Evolutionary conservation across 2,888 invertebrate genomes (phyloP), one percentile per base, ranked within the genome.

Genomic region (Microplitis manilae): DNA sequence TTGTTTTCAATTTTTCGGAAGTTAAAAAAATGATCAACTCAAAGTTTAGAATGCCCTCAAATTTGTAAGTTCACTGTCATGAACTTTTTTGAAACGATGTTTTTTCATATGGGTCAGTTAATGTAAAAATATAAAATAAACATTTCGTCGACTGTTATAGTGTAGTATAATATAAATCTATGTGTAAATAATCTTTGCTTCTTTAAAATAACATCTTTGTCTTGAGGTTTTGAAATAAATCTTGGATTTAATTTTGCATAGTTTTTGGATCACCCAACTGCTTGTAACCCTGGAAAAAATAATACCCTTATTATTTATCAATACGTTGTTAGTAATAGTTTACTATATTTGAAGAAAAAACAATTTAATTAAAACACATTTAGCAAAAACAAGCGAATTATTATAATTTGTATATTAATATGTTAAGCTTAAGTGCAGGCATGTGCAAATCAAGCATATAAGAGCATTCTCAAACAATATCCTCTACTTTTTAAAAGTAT

Each of bases 251-350:
- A 60, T 71, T 76, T 61, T 75, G 81, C 20, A 50, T 72, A 20
- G 69, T 82, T 80, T 86, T 84, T 15, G 88, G 82, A 81, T 86
- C 85, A 74, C 80, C 84, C 59, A 89, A 83, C 77, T 86, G 87
- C 76, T 68, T 68, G 60, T 75, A 75, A 15, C 73, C 73, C 73
- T 73, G 9, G 13, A 73, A 73, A 65, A 30, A 73, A n/a, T 61
- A 30, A 15, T 17, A 20, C 15, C 7, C 30, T 6, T 61, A 68
- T n/a, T 40, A 15, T 2, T 15, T 59, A 30, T 20, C 38, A 59
- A 30, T 73, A 67, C n/a, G 20, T 59, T 8, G 8, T 65, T 9
- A 17, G 61, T 61, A 62, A 13, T 20, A n/a, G 50, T 50, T 30
- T 30, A 30, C 4, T 30, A 30, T 4, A 30, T 30, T 30, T 30